Percentiles rank a stretch among this genome's conserved stretches.
Evolutionary conservation across 2,797 vertebrate species (phyloP).

Genomic region (Melopsittacus undulatus): DNA sequence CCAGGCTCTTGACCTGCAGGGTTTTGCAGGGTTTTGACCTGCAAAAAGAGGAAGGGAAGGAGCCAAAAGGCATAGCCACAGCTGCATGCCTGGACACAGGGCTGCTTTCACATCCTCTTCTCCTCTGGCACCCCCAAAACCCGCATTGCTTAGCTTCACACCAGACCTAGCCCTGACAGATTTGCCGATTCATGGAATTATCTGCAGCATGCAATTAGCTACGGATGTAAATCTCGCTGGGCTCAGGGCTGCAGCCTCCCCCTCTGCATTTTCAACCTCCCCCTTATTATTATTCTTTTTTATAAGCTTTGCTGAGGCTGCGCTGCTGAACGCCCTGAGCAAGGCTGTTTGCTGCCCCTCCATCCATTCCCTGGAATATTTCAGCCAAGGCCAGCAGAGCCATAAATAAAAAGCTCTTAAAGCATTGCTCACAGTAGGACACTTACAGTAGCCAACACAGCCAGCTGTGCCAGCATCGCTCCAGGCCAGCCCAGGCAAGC

Average conservation of each 20-base stretch:
- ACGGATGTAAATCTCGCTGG: neutral
- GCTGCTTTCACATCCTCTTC: slow-evolving; percentile 31
- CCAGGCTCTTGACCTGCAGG: neutral
- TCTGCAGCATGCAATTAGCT: neutral
- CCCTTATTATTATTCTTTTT: neutral
- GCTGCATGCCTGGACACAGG: neutral
- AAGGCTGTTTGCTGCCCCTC: neutral
- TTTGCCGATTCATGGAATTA: slow-evolving; percentile 6
- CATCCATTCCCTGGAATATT: neutral
- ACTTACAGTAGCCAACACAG: fast-evolving
- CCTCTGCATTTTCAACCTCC: neutral
- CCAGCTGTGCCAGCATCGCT: neutral
- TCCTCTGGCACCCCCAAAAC: neutral
- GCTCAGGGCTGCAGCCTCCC: neutral
- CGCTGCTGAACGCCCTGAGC: fast-evolving
- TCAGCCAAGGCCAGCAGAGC: neutral
- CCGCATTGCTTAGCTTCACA: neutral
- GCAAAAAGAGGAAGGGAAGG: neutral
- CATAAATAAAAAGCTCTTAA: slow-evolving; percentile 7
- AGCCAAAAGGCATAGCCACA: neutral
- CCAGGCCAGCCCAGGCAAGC: neutral
- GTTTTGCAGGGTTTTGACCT: neutral
- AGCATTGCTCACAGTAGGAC: neutral
- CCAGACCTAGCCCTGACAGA: neutral
- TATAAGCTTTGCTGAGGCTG: neutral